Evolutionary conservation across 2,113 vertebrate species (phyloP).

Genomic region (Vicugna pacos): DNA sequence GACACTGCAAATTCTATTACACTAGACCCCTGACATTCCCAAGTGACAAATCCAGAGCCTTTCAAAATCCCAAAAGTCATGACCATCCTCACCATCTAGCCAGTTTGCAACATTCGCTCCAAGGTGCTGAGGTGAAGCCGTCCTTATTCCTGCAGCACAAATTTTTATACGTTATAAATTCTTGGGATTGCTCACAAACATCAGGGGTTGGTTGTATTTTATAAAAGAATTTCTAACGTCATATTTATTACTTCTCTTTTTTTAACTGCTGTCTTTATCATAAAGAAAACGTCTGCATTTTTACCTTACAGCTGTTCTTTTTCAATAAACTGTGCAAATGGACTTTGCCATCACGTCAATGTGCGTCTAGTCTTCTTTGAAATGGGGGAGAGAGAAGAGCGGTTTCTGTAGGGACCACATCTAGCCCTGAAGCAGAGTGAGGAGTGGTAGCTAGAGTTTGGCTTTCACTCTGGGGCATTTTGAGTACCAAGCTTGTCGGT

Average conservation of each 20-base stretch:
- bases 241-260: conserved; percentile 86
- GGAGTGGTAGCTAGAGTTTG: neutral
- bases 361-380: neutral
- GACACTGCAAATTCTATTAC: neutral
- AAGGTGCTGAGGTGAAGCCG: neutral
- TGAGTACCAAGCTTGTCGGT: too few relatives aligned
- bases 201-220: conserved; percentile 19
- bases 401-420: neutral
- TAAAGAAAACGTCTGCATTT: conserved; percentile 81
- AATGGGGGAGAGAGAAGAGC: neutral
- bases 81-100: neutral
- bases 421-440: neutral
- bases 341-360: conserved; percentile 33
- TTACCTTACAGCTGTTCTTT: conserved; percentile 78
- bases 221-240: conserved; percentile 65
- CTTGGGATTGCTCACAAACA: neutral
- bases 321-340: conserved; percentile 83
- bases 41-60: neutral
- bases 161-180: conserved; percentile 76
- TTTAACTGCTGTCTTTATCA: conserved; percentile 75
- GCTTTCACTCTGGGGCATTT: neutral
- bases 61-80: neutral
- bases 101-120: neutral
- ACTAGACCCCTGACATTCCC: neutral
- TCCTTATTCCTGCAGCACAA: neutral